A percentile compares a stretch with the other conserved stretches of the same genome.
Conservation (phyloP, 2,113 vertebrate species). For the Dunckerocampus dactyliophorus region DNA sequence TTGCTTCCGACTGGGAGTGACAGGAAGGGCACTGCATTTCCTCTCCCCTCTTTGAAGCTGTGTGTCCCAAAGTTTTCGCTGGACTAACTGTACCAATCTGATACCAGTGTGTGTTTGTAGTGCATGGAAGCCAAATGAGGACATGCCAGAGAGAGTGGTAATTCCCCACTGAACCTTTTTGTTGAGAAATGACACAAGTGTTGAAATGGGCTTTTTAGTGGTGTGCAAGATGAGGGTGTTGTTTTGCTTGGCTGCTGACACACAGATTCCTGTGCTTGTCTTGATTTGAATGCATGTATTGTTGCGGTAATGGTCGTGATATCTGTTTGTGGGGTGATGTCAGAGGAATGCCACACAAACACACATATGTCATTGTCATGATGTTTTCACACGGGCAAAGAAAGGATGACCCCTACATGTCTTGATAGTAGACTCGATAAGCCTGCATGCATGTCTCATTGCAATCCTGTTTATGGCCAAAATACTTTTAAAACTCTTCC, state of each 20-base stretch:
- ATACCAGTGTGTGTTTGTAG: slow-evolving; percentile 24
- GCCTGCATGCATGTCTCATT: slow-evolving; percentile 15
- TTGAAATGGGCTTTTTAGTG: slow-evolving; percentile 39
- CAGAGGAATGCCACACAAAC: slow-evolving; percentile 34
- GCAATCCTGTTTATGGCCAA: slow-evolving; percentile 21
- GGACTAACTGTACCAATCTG: slow-evolving; percentile 52
- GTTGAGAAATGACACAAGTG: slow-evolving; percentile 30
- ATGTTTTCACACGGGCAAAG: slow-evolving; percentile 4
- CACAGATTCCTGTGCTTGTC: slow-evolving; percentile 50
- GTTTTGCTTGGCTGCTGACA: slow-evolving; percentile 39
- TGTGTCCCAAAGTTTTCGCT: slow-evolving; percentile 42
- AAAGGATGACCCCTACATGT: slow-evolving; percentile 3
- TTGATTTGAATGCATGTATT: slow-evolving; percentile 48
- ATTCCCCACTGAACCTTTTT: slow-evolving; percentile 19
- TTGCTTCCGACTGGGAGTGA: slow-evolving; percentile 52
- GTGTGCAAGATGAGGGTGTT: slow-evolving; percentile 38
- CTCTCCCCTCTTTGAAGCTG: slow-evolving; percentile 64
- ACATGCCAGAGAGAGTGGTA: slow-evolving; percentile 30
- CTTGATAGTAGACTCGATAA: slow-evolving; percentile 30
- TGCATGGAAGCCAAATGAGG: slow-evolving; percentile 54
- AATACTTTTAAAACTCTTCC: slow-evolving; percentile 7
- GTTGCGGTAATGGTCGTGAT: slow-evolving; percentile 40
- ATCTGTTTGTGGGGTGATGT: slow-evolving; percentile 39
- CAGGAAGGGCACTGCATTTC: slow-evolving; percentile 72
- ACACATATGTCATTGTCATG: slow-evolving; percentile 20